Percentiles rank a stretch among this genome's conserved stretches.
Evolutionary conservation across 2,888 invertebrate genomes (phyloP).

Genomic region (Trisateles emortualis): DNA sequence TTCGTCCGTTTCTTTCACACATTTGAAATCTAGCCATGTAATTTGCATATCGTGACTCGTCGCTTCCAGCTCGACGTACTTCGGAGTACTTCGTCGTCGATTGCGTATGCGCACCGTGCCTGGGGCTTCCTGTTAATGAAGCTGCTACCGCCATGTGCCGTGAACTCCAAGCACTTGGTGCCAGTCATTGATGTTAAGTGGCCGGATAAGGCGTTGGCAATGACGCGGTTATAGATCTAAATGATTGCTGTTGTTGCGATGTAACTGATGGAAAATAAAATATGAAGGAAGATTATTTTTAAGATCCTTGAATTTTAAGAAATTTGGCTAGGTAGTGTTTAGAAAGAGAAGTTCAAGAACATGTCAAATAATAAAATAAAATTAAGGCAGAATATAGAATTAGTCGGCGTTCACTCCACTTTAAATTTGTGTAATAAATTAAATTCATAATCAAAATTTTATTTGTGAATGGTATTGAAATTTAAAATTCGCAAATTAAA

Average conservation of each 20-base stretch:
- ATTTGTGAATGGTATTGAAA: too few relatives aligned
- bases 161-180: constrained; percentile 35
- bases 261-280: neutral
- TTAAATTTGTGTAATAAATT: too few relatives aligned
- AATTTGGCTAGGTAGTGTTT: neutral
- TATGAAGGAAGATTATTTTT: neutral
- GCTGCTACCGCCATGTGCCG: constrained; percentile 46
- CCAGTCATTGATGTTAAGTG: constrained; percentile 43
- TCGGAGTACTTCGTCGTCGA: constrained; percentile 30
- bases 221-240: constrained; percentile 24
- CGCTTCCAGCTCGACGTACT: constrained; percentile 47
- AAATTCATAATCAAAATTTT: too few relatives aligned
- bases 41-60: constrained; percentile 58
- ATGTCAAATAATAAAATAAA: too few relatives aligned
- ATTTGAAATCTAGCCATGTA: constrained; percentile 45
- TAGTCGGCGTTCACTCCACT: too few relatives aligned
- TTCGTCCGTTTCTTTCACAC: constrained; percentile 41
- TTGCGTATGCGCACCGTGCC: constrained; percentile 74
- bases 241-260: constrained; percentile 24
- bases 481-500: too few relatives aligned
- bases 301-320: too few relatives aligned
- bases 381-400: too few relatives aligned
- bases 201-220: constrained; percentile 41
- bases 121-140: constrained; percentile 77
- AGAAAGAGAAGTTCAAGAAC: too few relatives aligned